phyloP scores from a whole-genome alignment of 2,113 vertebrate species.

The Pogona vitticeps region DNA sequence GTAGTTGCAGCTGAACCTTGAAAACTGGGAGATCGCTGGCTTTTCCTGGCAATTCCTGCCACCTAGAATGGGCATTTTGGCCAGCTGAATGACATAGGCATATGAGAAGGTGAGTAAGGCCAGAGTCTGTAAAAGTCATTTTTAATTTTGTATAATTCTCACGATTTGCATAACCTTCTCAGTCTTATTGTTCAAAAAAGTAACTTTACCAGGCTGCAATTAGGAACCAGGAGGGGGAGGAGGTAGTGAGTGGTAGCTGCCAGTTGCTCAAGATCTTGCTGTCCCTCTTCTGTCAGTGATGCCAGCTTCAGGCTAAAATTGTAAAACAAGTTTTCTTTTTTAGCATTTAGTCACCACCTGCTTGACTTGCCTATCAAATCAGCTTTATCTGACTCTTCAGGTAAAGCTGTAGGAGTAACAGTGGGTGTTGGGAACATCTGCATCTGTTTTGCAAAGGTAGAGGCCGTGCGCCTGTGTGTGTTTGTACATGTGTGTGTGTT shows the following conservation, averaged over 20 bases:
- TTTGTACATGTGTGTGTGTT: too few relatives aligned
- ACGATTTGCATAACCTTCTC: too few relatives aligned
- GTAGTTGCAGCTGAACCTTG: neutral
- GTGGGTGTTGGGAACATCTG: slow-evolving; percentile 45
- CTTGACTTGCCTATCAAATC: neutral
- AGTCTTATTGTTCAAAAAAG: too few relatives aligned
- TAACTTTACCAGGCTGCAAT: too few relatives aligned
- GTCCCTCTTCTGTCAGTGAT: neutral
- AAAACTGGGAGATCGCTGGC: neutral
- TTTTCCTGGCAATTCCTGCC: too few relatives aligned
- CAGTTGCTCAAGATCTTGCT: neutral
- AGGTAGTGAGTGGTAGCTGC: neutral
- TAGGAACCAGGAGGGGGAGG: too few relatives aligned
- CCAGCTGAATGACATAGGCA: too few relatives aligned
- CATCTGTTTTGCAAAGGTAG: neutral
- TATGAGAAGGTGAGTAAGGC: too few relatives aligned
- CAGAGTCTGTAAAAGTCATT: too few relatives aligned
- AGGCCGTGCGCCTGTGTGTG: neutral
- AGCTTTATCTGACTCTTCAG: neutral
- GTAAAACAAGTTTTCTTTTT: neutral
- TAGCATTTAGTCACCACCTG: fast-evolving
- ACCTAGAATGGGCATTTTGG: neutral
- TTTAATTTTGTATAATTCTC: too few relatives aligned
- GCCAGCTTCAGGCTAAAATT: neutral
- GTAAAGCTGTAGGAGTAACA: too few relatives aligned